These are phyloP conservation scores for Hypselothyrea guttata DNA, from an alignment of 2,888 invertebrate species.

Conservation along the genomic window DNA sequence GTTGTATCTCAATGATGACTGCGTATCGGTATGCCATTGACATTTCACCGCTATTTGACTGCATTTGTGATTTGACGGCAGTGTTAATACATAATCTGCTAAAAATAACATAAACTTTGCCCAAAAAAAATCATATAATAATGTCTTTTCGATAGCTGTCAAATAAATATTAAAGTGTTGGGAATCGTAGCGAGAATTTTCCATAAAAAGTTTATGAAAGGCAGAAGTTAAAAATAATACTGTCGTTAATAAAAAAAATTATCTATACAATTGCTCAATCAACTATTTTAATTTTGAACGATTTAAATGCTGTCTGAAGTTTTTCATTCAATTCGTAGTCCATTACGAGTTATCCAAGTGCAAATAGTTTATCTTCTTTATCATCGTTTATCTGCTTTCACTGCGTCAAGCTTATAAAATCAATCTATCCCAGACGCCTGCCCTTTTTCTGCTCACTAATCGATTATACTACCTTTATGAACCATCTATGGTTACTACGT, in stretches of 20 bases:
- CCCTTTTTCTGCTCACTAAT: conserved; percentile 20
- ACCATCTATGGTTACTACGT: conserved; percentile 31
- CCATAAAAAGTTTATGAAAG: no score
- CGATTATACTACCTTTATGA: conserved; percentile 25
- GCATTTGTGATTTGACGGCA: conserved; percentile 5
- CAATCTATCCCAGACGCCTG: not conserved
- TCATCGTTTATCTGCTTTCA: no score
- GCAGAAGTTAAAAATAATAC: no score
- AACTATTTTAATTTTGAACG: no score
- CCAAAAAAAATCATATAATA: conserved; percentile 1
- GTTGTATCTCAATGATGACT: conserved; percentile 41
- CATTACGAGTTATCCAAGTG: no score
- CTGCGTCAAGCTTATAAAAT: conserved; percentile 9
- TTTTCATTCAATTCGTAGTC: no score
- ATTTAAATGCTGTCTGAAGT: no score
- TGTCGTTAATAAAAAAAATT: no score
- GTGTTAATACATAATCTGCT: not conserved
- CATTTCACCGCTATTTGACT: conserved; percentile 12
- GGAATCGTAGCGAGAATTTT: no score
- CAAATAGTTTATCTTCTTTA: no score
- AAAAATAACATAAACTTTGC: not conserved
- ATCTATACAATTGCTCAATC: no score
- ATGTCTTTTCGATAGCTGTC: not conserved
- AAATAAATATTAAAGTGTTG: not conserved
- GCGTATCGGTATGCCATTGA: conserved; percentile 22